phyloP scores from a whole-genome alignment of 2,113 vertebrate species.

The Caranx ignobilis region DNA sequence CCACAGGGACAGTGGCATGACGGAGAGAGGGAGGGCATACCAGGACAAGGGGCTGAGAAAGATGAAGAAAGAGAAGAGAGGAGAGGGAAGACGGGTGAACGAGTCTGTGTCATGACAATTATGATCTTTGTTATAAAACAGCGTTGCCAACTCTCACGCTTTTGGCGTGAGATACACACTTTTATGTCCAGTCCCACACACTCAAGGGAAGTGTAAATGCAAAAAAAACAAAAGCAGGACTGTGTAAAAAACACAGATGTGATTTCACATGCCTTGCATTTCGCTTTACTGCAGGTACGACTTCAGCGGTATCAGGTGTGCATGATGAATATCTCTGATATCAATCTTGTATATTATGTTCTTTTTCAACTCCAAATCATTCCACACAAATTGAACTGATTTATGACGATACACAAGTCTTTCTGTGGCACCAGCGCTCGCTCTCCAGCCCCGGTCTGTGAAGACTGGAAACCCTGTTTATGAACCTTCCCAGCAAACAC shows the following conservation, averaged over 20 bases:
- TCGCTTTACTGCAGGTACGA: background rate
- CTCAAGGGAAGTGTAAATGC: background rate
- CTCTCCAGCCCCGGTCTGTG: background rate
- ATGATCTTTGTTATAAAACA: conserved; percentile 66
- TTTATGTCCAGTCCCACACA: conserved; percentile 22
- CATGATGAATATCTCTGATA: conserved; percentile 1
- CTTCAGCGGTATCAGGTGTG: background rate
- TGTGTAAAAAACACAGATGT: background rate
- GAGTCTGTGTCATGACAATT: conserved; percentile 68
- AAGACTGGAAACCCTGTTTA: background rate
- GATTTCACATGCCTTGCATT: background rate
- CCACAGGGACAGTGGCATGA: conserved; percentile 62
- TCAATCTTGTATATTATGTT: background rate
- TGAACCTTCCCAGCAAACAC: background rate
- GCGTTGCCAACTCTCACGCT: conserved; percentile 55
- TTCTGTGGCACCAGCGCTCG: background rate
- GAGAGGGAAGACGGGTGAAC: conserved; percentile 34
- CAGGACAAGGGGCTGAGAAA: conserved; percentile 62
- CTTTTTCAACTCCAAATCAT: background rate
- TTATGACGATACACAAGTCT: too few species aligned
- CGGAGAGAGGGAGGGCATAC: conserved; percentile 61
- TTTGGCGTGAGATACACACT: conserved; percentile 37
- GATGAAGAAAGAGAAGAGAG: conserved; percentile 17
- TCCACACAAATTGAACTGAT: too few species aligned
- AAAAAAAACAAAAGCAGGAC: conserved; percentile 11